Evolutionary conservation across 2,888 invertebrate species (phyloP).

Genomic region (Morpho deidamia): DNA sequence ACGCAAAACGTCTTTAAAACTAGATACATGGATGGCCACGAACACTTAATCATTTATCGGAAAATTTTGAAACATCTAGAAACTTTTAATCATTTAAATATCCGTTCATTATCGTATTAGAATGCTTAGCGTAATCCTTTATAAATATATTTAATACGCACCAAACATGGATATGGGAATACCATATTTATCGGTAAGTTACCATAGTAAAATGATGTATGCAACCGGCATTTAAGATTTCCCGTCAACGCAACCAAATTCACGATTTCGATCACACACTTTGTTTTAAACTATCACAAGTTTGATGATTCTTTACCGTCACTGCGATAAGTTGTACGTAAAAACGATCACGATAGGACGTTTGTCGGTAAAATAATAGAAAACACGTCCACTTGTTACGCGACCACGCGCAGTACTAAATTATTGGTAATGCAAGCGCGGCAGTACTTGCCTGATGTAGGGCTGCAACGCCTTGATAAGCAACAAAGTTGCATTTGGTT

Average conservation of each 20-base stretch:
- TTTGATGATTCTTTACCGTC: constrained; percentile 11
- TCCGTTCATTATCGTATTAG: background rate
- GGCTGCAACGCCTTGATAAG: constrained; percentile 8
- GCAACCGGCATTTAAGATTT: constrained; percentile 41
- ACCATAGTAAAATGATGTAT: constrained; percentile 31
- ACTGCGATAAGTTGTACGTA: constrained; percentile 12
- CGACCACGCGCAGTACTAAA: constrained; percentile 68
- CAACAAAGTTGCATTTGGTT: background rate
- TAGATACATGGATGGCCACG: too few relatives aligned
- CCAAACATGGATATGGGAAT: constrained; percentile 13
- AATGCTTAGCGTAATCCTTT: background rate
- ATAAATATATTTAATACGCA: constrained; percentile 3
- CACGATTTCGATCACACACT: constrained; percentile 36
- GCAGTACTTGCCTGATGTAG: constrained; percentile 37
- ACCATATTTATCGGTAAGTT: constrained; percentile 13
- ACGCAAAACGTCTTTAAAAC: too few relatives aligned
- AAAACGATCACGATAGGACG: constrained; percentile 2
- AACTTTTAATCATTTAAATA: background rate
- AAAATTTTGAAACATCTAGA: background rate
- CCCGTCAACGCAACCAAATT: constrained; percentile 26
- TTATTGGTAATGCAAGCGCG: constrained; percentile 53
- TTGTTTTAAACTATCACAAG: constrained; percentile 22
- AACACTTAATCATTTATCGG: background rate
- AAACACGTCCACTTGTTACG: constrained; percentile 46
- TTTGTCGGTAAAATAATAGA: constrained; percentile 10